Conservation (phyloP, 1,140 invertebrate species). For the Popillia japonica region DNA sequence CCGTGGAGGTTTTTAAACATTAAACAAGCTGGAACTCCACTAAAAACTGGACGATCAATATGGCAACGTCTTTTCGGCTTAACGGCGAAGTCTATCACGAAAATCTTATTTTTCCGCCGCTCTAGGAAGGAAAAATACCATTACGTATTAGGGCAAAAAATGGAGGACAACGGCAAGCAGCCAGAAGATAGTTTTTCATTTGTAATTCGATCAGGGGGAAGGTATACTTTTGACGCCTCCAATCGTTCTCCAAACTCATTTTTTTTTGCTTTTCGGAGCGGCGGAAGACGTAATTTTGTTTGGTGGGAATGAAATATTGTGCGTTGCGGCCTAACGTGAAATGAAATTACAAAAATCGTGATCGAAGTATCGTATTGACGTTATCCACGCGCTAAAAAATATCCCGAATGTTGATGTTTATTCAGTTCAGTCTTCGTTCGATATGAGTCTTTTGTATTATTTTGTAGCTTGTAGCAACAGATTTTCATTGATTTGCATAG, state of each 20-base stretch:
- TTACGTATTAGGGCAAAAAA: constrained; percentile 5
- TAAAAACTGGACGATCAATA: constrained; percentile 30
- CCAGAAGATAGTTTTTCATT: neutral
- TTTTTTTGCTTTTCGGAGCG: neutral
- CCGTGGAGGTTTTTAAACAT: constrained; percentile 10
- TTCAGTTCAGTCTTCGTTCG: too few relatives aligned
- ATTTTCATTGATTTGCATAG: too few relatives aligned
- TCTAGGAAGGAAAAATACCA: neutral
- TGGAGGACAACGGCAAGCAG: neutral
- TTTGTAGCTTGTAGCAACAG: too few relatives aligned
- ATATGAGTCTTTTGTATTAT: too few relatives aligned
- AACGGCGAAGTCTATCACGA: constrained; percentile 12
- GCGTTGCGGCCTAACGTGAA: too few relatives aligned
- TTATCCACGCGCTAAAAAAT: too few relatives aligned
- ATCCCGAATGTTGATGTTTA: too few relatives aligned
- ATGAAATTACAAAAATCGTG: too few relatives aligned
- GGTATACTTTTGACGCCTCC: neutral
- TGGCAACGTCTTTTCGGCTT: constrained; percentile 28
- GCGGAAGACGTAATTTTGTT: neutral
- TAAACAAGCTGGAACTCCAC: constrained; percentile 29
- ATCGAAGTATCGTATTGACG: too few relatives aligned
- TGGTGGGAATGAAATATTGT: too few relatives aligned
- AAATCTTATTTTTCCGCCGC: constrained; percentile 6
- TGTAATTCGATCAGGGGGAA: neutral
- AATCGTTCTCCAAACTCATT: neutral